Evolutionary conservation across 2,888 invertebrate genomes (phyloP), one percentile per base, ranked within the genome.

Genomic region (Notodonta dromedarius): DNA sequence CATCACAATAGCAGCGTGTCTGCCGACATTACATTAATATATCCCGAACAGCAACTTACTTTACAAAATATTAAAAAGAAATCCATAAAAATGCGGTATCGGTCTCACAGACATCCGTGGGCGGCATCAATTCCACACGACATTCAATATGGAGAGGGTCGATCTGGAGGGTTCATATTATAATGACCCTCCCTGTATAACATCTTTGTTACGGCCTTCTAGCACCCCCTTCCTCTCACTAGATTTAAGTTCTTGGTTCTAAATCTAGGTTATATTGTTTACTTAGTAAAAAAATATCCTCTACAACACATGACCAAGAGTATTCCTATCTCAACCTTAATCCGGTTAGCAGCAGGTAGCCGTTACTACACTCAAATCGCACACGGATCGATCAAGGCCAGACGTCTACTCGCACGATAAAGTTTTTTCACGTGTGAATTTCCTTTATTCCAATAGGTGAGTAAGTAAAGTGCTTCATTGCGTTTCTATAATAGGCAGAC

Each of bases 361-460:
- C n/a, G 58, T 68, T 67, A 66, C 52, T 55, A 44, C 55, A 56
- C 55, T 35, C 42, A 62, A 60, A 60, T 48, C 88, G 84, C 86
- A 80, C 78, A 69, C 73, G 82, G 88, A 88, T 91, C 90, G 90
- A 91, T 90, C 89, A 90, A 89, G 87, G 89, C 83, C 87, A 89
- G 83, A 84, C 87, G 83, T n/a, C 72, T 65, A 66, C 65, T 65
- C 62, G 63, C 67, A 64, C 59, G 61, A 59, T 66, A 65, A 63
- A 65, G 69, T 63, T 62, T 65, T 67, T 71, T 59, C 59, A 67
- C 60, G 65, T 69, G 61, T 70, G 67, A 65, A 68, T 68, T 67
- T 69, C 61, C 65, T 68, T 66, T 68, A 57, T 57, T 59, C 57
- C 61, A 58, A 56, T 59, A 42, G 4, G 35, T 42, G 9, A 11